These are phyloP conservation scores for Apodemus sylvaticus DNA, from an alignment of 2,113 vertebrate genomes.

Conservation along the genomic window DNA sequence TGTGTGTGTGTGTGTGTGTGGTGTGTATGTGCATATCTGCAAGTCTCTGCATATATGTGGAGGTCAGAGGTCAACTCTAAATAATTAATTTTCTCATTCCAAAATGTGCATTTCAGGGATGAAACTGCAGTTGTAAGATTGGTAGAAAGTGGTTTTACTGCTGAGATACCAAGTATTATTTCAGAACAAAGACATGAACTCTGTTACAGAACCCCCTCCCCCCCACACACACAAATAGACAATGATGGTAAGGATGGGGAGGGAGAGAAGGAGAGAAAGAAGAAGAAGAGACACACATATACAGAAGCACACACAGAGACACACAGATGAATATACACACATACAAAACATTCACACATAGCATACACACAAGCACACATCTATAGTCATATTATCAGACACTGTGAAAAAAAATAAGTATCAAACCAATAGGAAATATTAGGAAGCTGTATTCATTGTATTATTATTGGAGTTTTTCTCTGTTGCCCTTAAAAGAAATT, in stretches of 20 bases:
- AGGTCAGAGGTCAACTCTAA: neutral
- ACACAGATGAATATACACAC: no score
- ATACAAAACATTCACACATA: no score
- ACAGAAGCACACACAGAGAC: neutral
- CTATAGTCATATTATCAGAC: neutral
- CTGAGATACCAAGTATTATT: neutral
- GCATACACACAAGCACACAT: neutral
- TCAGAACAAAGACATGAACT: neutral
- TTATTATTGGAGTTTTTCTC: neutral
- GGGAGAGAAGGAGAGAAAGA: no score
- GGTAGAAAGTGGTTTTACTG: neutral
- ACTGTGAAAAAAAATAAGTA: neutral
- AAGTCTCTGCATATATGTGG: no score
- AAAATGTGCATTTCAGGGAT: neutral
- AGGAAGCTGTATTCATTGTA: neutral
- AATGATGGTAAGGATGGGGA: no score
- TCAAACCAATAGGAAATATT: neutral
- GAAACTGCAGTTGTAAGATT: neutral
- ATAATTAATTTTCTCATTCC: neutral
- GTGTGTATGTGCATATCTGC: no score
- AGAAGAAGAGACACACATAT: no score
- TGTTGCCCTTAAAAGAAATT: slow-evolving; percentile 14
- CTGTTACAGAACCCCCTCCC: no score
- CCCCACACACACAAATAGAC: neutral
- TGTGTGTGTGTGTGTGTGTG: neutral